Percentiles rank a stretch among this genome's conserved stretches.
Evolutionary conservation across 2,113 vertebrate species (phyloP).

Genomic region (Axis porcinus): DNA sequence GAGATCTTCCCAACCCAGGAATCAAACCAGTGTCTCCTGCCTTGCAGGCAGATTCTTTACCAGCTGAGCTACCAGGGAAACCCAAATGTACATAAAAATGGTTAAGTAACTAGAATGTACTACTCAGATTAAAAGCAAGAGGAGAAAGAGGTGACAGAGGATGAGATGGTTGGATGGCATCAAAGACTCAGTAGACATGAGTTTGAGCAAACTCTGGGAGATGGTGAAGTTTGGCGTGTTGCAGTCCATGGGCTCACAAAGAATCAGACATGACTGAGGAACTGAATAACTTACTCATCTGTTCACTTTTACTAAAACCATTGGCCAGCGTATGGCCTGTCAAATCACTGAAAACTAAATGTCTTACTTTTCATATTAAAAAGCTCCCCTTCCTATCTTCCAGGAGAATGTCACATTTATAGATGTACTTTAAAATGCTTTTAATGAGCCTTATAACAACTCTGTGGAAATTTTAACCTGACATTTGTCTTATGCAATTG

Average conservation of each 20-base stretch:
- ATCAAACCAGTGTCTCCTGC: not conserved
- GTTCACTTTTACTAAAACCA: constrained; percentile 21
- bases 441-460: constrained; percentile 49
- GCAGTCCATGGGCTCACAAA: not conserved
- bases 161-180: not conserved
- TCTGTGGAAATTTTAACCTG: constrained; percentile 39
- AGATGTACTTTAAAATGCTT: constrained; percentile 38
- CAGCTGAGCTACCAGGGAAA: not conserved
- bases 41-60: not conserved
- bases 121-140: not conserved
- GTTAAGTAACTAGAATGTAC: not conserved
- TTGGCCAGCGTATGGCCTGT: not conserved
- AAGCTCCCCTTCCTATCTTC: not conserved
- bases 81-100: not conserved
- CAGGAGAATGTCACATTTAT: constrained; percentile 1
- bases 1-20: not conserved
- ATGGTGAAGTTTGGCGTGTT: not conserved
- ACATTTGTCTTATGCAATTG: constrained; percentile 30
- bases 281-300: not conserved
- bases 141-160: not conserved
- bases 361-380: constrained; percentile 32
- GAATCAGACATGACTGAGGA: not conserved
- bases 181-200: not conserved
- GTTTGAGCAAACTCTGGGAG: not conserved
- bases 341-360: not conserved